phyloP scores from a whole-genome alignment of 2,888 invertebrate species.

The Coleophora flavipennella region DNA sequence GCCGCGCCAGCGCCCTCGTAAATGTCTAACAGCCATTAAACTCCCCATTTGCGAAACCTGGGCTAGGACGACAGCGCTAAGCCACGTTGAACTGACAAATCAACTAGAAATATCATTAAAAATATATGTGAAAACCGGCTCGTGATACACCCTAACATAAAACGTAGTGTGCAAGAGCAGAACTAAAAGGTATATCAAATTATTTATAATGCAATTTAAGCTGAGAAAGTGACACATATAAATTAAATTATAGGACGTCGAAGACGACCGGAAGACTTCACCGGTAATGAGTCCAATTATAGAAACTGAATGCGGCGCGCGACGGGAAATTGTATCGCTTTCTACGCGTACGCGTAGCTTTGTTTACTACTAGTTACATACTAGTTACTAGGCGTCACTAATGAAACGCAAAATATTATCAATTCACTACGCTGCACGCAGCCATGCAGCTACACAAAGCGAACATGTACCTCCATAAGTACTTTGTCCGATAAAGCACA shows the following conservation, averaged over 20 bases:
- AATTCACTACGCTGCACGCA: conserved; percentile 4
- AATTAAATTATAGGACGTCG: conserved; percentile 1
- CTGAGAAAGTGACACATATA: no score
- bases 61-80: conserved; percentile 1
- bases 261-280: conserved; percentile 29
- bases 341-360: conserved; percentile 32
- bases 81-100: no score
- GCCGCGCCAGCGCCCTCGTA: conserved; percentile 25
- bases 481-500: conserved; percentile 12
- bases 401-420: conserved; percentile 19
- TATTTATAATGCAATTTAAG: no score
- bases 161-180: conserved; percentile 19
- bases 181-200: no score
- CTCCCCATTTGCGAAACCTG: conserved; percentile 24
- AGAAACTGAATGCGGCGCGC: conserved; percentile 23
- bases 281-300: conserved; percentile 35
- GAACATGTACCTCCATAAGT: neutral
- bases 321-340: conserved; percentile 45
- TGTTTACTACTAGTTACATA: conserved; percentile 35
- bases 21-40: conserved; percentile 26
- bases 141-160: neutral
- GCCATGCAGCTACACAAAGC: neutral
- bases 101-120: no score
- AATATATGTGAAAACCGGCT: no score
- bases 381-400: conserved; percentile 10